Percentiles rank a stretch among this genome's conserved stretches.
phyloP scores from a whole-genome alignment of 2,113 vertebrate genomes.

The Cacatua alba region DNA sequence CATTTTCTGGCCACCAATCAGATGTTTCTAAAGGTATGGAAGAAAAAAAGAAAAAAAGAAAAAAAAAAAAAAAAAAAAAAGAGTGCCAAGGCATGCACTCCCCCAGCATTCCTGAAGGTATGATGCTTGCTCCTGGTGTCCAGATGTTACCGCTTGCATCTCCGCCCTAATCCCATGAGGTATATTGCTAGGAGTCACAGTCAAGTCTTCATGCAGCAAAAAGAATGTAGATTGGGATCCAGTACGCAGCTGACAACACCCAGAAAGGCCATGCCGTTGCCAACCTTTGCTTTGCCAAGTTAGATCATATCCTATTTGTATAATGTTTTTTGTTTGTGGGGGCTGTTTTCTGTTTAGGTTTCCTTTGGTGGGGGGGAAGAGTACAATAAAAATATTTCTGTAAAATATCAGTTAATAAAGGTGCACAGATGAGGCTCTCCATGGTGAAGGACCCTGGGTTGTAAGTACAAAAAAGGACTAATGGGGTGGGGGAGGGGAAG shows the following conservation, averaged over 20 bases:
- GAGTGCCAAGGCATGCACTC: slow-evolving; percentile 29
- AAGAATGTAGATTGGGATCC: slow-evolving; percentile 38
- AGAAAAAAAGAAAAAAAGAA: background rate
- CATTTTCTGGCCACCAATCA: slow-evolving; percentile 3
- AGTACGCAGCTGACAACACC: slow-evolving; percentile 11
- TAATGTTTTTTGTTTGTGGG: background rate
- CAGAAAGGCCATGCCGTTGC: background rate
- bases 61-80: background rate
- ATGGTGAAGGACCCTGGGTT: background rate
- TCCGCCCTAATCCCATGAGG: background rate
- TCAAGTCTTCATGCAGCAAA: background rate
- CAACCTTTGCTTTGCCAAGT: slow-evolving; percentile 30
- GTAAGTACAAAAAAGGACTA: background rate
- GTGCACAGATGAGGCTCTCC: background rate
- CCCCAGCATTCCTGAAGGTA: slow-evolving; percentile 54
- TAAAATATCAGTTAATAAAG: background rate
- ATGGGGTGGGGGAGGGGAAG: background rate
- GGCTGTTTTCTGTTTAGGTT: background rate
- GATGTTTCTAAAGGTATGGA: background rate
- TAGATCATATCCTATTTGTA: slow-evolving; percentile 5
- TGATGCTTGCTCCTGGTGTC: slow-evolving; percentile 31
- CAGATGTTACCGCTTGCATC: background rate
- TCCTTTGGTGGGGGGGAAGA: background rate
- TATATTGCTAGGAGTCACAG: background rate
- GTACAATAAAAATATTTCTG: background rate